A percentile compares a stretch with the other conserved stretches of the same genome.
Conservation (phyloP, 2,797 vertebrate genomes). For the Sebastolobus altivelis region DNA sequence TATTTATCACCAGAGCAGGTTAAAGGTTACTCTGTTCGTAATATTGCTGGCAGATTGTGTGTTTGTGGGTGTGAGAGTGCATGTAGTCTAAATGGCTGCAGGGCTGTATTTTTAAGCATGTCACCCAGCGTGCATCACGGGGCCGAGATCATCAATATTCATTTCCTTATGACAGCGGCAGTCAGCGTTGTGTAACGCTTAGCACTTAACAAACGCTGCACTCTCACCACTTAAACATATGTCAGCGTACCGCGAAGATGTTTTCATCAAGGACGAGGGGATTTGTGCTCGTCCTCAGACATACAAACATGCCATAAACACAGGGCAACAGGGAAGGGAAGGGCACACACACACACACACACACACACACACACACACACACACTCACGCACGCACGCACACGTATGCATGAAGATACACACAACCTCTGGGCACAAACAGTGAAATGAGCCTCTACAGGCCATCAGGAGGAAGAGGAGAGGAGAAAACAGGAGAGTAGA, state of each 20-base stretch:
- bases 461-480: not conserved
- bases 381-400: not conserved
- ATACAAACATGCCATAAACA: conserved; percentile 46
- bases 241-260: conserved; percentile 61
- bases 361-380: not conserved
- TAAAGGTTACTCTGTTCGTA: conserved; percentile 48
- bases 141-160: conserved; percentile 79
- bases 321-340: not conserved
- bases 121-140: conserved; percentile 70
- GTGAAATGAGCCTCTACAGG: conserved; percentile 2
- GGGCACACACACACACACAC: conserved; percentile 10
- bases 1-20: conserved; percentile 37
- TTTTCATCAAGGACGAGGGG: conserved; percentile 64
- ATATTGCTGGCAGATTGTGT: conserved; percentile 26
- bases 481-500: not conserved
- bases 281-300: conserved; percentile 30
- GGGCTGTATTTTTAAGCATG: conserved; percentile 69
- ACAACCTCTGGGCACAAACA: conserved; percentile 44
- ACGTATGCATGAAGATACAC: not conserved
- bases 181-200: conserved; percentile 74
- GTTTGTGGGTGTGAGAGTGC: conserved; percentile 40
- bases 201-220: conserved; percentile 69
- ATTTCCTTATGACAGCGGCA: conserved; percentile 77
- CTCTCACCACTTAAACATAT: conserved; percentile 73
- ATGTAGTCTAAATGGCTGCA: conserved; percentile 60